Conservation (phyloP, 2,113 vertebrate species). For the Mesocricetus auratus region DNA sequence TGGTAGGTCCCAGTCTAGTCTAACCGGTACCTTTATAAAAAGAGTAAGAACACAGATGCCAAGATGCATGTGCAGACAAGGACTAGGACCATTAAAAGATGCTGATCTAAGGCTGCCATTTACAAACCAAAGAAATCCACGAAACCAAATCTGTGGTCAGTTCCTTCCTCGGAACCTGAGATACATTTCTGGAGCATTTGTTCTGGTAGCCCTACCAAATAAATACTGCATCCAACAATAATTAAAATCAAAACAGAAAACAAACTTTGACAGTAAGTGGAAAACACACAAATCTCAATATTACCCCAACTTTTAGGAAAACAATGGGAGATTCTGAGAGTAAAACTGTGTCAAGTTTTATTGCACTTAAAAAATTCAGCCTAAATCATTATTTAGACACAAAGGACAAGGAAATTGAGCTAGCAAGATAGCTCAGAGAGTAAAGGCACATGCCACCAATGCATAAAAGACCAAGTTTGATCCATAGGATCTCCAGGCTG, state of each 20-base stretch:
- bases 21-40: not conserved
- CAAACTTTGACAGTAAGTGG: not conserved
- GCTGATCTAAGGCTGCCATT: not conserved
- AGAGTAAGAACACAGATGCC: not conserved
- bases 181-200: not conserved
- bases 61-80: rapidly evolving
- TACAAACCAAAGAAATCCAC: not conserved
- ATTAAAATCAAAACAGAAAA: not conserved
- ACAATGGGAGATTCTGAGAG: not conserved
- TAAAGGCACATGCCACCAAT: not conserved
- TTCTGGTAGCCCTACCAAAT: not conserved
- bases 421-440: not conserved
- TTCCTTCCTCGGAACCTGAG: not conserved
- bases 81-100: not conserved
- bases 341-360: not conserved
- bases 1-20: not conserved
- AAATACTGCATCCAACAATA: not conserved
- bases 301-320: not conserved
- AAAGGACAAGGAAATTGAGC: not conserved
- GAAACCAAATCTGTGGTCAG: not conserved
- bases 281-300: not conserved
- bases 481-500: not conserved
- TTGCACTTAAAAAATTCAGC: not conserved
- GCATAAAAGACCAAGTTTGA: not conserved
- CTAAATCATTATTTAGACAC: not conserved